A percentile compares a stretch with the other conserved stretches of the same genome.
Conservation (phyloP, 2,888 invertebrate species). For the Patella pellucida region DNA sequence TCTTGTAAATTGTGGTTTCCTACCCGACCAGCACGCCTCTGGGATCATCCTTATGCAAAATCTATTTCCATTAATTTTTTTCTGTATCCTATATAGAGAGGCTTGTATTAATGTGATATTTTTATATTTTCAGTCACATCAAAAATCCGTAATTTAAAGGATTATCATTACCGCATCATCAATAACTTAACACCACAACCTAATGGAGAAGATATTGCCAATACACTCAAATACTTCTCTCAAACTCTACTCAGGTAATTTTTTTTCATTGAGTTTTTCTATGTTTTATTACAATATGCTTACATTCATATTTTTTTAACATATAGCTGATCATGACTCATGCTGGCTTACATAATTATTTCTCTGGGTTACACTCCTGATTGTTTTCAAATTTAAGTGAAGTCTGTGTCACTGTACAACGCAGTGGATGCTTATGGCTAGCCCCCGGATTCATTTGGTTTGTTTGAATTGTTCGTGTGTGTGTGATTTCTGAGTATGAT, state of each 20-base stretch:
- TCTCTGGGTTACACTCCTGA: too few relatives aligned
- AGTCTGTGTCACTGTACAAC: too few relatives aligned
- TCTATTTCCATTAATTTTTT: not conserved
- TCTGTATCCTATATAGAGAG: not conserved
- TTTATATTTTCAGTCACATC: constrained; percentile 84
- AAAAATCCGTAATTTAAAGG: constrained; percentile 96
- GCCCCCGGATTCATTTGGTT: too few relatives aligned
- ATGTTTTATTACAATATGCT: too few relatives aligned
- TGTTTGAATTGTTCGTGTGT: too few relatives aligned
- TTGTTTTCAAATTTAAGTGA: too few relatives aligned
- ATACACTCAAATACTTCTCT: constrained; percentile 97
- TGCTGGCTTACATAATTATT: too few relatives aligned
- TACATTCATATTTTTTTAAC: too few relatives aligned
- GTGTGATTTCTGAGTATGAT: too few relatives aligned
- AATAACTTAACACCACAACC: constrained; percentile 93
- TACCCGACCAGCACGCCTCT: not conserved
- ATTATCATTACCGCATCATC: constrained; percentile 92
- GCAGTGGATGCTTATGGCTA: too few relatives aligned
- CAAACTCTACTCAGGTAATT: constrained; percentile 93
- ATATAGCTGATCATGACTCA: too few relatives aligned
- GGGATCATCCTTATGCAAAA: not conserved
- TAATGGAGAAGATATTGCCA: constrained; percentile 95
- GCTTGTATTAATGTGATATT: too few relatives aligned
- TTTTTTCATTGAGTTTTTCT: not conserved
- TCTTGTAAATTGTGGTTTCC: not conserved